A percentile compares a stretch with the other conserved stretches of the same genome.
phyloP scores from a whole-genome alignment of 2,888 invertebrate genomes.

The Tenodera sinensis region DNA sequence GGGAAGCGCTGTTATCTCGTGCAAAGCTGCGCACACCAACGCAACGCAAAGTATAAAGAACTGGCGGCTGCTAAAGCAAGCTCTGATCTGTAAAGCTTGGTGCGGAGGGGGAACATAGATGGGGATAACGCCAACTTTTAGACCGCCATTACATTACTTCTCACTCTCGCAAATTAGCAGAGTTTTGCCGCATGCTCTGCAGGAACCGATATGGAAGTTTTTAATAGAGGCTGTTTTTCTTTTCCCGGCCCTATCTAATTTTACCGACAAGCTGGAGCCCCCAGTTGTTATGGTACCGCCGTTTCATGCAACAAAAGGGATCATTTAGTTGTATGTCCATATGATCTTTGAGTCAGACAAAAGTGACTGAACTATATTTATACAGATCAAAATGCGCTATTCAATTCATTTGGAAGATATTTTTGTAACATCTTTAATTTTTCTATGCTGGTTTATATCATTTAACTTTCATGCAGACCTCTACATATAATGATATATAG shows the following conservation, averaged over 20 bases:
- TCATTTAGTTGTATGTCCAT: not conserved
- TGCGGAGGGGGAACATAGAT: not conserved
- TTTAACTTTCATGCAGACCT: too few relatives aligned
- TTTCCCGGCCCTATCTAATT: conserved; percentile 17
- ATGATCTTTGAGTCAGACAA: not conserved
- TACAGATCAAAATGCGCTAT: not conserved
- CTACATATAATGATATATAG: too few relatives aligned
- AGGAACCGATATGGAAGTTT: conserved; percentile 28
- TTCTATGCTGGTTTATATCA: too few relatives aligned
- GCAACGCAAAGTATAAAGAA: conserved; percentile 17
- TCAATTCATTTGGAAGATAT: not conserved
- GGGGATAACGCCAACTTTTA: conserved; percentile 3
- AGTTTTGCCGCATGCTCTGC: conserved; percentile 25
- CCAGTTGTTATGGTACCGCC: not conserved
- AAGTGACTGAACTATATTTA: not conserved
- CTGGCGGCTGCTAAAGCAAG: not conserved
- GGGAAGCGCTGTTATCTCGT: conserved; percentile 21
- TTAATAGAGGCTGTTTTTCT: conserved; percentile 28
- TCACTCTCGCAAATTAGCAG: conserved; percentile 27
- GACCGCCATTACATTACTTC: conserved; percentile 24
- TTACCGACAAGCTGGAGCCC: not conserved
- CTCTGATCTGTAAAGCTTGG: not conserved
- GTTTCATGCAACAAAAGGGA: not conserved
- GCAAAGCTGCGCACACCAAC: conserved; percentile 17
- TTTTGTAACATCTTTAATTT: too few relatives aligned